These are phyloP conservation scores for Oncorhynchus kisutch DNA, from an alignment of 2,113 vertebrate species.

Conservation along the genomic window DNA sequence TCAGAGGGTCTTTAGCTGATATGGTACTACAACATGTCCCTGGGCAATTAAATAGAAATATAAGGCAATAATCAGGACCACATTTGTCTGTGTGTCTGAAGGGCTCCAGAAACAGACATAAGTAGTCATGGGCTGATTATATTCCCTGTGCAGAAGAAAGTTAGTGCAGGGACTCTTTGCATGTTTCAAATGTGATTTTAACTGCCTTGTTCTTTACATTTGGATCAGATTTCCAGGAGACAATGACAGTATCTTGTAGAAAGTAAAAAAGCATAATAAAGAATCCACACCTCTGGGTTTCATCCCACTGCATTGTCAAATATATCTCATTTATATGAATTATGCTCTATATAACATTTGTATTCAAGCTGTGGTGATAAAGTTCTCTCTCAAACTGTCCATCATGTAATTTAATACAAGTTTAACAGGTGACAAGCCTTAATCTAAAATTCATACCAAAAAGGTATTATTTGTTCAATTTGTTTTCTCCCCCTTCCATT, in stretches of 20 bases:
- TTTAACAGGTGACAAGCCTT: slow-evolving; percentile 28
- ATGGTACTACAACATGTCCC: slow-evolving; percentile 7
- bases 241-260: neutral
- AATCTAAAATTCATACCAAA: slow-evolving; percentile 31
- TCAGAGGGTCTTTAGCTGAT: slow-evolving; percentile 17
- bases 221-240: neutral
- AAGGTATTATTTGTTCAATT: slow-evolving; percentile 35
- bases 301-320: slow-evolving; percentile 4
- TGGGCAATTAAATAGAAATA: slow-evolving; percentile 12
- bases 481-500: slow-evolving; percentile 25
- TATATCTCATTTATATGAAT: slow-evolving; percentile 21
- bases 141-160: neutral
- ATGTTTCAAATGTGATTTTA: slow-evolving; percentile 14
- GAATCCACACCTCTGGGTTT: slow-evolving; percentile 2
- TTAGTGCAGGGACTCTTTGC: neutral
- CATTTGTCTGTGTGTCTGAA: slow-evolving; percentile 6
- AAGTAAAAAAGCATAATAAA: slow-evolving; percentile 5
- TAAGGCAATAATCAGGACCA: slow-evolving; percentile 2
- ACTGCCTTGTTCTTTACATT: slow-evolving; percentile 14
- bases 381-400: slow-evolving; percentile 18
- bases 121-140: slow-evolving; percentile 1
- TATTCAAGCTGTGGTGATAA: slow-evolving; percentile 10
- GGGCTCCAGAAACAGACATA: neutral
- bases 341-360: slow-evolving; percentile 15
- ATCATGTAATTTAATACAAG: slow-evolving; percentile 20